Evolutionary conservation across 1,140 invertebrate genomes (phyloP).

Genomic region (Pentalonia nigronervosa): DNA sequence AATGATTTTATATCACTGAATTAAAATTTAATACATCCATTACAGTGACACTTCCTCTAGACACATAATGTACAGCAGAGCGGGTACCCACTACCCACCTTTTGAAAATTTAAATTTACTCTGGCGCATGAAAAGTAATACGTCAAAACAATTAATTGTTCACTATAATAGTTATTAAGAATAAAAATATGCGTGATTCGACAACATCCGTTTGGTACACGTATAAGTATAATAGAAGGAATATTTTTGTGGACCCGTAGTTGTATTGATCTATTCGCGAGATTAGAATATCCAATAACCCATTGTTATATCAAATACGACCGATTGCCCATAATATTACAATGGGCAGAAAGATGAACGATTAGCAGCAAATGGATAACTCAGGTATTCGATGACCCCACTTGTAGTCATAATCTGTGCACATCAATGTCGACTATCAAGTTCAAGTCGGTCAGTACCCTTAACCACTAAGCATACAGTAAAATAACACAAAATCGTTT

Average conservation of each 20-base stretch:
- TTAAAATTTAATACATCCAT: too few relatives aligned
- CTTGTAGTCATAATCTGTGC: background rate
- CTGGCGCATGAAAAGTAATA: background rate
- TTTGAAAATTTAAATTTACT: background rate
- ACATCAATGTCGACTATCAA: conserved; percentile 36
- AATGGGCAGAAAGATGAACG: conserved; percentile 34
- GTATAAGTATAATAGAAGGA: background rate
- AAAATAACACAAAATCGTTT: background rate
- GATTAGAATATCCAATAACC: conserved; percentile 51
- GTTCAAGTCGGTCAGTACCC: conserved; percentile 27
- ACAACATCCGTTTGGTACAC: background rate
- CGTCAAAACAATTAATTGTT: background rate
- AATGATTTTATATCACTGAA: too few relatives aligned
- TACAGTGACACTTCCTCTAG: too few relatives aligned
- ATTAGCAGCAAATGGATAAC: conserved; percentile 29
- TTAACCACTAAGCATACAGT: background rate
- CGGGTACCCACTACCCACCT: too few relatives aligned
- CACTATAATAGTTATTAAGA: background rate
- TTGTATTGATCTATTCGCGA: background rate
- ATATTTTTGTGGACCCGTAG: background rate
- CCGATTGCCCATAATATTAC: conserved; percentile 15
- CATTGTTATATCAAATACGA: conserved; percentile 36
- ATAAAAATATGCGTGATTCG: background rate
- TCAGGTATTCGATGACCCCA: conserved; percentile 17
- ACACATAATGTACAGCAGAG: too few relatives aligned